Base-by-base conservation (phyloP, 1,140 invertebrate species). In the Rhyzopertha dominica region DNA sequence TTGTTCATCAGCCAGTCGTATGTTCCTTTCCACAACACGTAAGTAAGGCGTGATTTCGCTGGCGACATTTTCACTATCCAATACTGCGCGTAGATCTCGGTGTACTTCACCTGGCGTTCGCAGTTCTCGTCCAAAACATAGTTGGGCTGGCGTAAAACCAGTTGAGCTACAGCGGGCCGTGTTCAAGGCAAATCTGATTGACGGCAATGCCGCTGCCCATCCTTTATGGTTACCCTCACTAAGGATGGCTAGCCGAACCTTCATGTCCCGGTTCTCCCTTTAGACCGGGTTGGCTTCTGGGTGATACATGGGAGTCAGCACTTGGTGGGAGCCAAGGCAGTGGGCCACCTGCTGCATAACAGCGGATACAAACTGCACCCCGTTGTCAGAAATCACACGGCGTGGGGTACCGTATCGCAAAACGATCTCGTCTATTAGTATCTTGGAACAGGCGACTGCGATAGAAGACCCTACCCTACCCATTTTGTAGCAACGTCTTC, bases 111-210 rank as follows among this genome's bases (percentile, higher is more conserved):
- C 10, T 1, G 57, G 53, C 2, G 56, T 48, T n/a, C 54, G 29
- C 9, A 70, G 26, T 38, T 69, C 63, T 34, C 66, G 34, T n/a
- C 62, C 67, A 16, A 65, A 63, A 9, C 57, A 68, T 5, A 69
- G 35, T n/a, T n/a, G n/a, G n/a, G n/a, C n/a, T n/a, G n/a, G n/a
- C n/a, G n/a, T n/a, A n/a, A n/a, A n/a, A n/a, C n/a, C n/a, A n/a
- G n/a, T n/a, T n/a, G n/a, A n/a, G n/a, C n/a, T n/a, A n/a, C n/a
- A n/a, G 1, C 57, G 46, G 0, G 62, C 66, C 1, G 69, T 67
- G 35, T 73, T 72, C 43, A 68, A 60, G 0, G 69, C 68, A 38
- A 69, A 72, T 0, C 59, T 49, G 3, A 72, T 54, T 14, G 62
- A 56, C 1, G 58, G 50, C 1, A 73, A 42, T 16, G 62, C 44